Base-by-base conservation (phyloP, 30 jellyfish, hydroid and myxozoan species). In the Hydractinia echinata region DNA sequence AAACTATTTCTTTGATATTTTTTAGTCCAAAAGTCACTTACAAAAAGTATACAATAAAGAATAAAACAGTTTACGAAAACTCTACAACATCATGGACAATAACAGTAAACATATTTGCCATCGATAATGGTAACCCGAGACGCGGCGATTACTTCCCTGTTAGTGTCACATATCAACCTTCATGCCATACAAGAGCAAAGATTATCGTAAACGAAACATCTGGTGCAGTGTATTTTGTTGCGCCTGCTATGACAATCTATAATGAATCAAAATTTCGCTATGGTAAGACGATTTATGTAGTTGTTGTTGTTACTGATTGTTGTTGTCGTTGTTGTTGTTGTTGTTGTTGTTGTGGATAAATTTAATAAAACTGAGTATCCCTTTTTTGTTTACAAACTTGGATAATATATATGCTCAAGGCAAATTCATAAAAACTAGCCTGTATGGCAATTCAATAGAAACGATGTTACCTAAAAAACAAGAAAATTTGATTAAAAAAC, bases 91-190 rank as follows among this genome's bases (percentile, higher is more conserved):
- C 21, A 5, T 77, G 82, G 85, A 77, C 85, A 51, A 72, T 88
- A 88, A 66, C 62, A 52, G 81, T 89, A 51, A 80, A 80, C 66
- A 66, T 89, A 16, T 84, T 73, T 76, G 97, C 97, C 7, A 84
- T 84, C 15, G 97, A 89, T 77, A 81, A 81, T 76, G 97, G 97
- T 4, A 20, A 8, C 13, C 97, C 97, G 54, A 84, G 76, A 85
- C 83, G 93, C 50, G 95, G 95, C 71, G 91, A 83, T 55, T 89
- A 4, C 84, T 77, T 89, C 18, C 87, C 91, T 21, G 70, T 89
- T 67, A 81, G 73, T 39, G 68, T 89, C 15, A 73, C 91, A 39
- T 81, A 83, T 53, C 69, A 84, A 60, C 73, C 91, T 5, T 51
- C 86, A 9, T 89, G 97, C 66, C 61, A 16, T 44, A 81, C 55